Evolutionary conservation across 2,797 vertebrate genomes (phyloP).

Genomic region (Paratrypauchen microcephalus): DNA sequence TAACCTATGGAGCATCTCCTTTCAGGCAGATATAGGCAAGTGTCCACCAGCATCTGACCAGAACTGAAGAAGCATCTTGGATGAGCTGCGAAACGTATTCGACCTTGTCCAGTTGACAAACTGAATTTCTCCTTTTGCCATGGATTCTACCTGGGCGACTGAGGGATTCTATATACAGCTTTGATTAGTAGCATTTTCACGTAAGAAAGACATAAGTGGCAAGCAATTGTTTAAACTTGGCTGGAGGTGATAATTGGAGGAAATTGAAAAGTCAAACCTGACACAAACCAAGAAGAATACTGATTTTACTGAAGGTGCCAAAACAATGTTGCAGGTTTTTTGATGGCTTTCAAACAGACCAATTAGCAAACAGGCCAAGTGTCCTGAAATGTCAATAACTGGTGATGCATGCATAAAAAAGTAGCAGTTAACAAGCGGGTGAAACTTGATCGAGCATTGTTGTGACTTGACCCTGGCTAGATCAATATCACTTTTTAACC

Average conservation of each 20-base stretch:
- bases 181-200: slow-evolving; percentile 6
- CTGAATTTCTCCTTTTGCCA: too few species aligned
- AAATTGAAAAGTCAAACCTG: neutral
- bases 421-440: neutral
- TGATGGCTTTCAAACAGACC: neutral
- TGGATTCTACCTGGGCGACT: too few species aligned
- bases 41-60: too few species aligned
- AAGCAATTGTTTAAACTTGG: slow-evolving; percentile 11
- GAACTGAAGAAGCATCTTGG: too few species aligned
- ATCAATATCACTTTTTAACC: slow-evolving; percentile 46
- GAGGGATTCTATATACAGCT: too few species aligned
- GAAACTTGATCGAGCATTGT: slow-evolving; percentile 10
- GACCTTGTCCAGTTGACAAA: too few species aligned
- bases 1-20: too few species aligned
- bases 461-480: slow-evolving; percentile 22
- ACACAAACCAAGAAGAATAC: neutral
- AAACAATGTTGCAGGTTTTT: slow-evolving; percentile 12
- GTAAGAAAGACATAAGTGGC: slow-evolving; percentile 2
- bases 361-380: slow-evolving; percentile 29
- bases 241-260: slow-evolving; percentile 22
- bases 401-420: neutral
- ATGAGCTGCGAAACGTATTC: too few species aligned
- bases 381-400: slow-evolving; percentile 3
- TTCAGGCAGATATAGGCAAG: too few species aligned
- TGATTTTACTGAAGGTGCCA: neutral